Evolutionary conservation across 2,888 invertebrate species (phyloP).

Genomic region (Oasisia sp.): DNA sequence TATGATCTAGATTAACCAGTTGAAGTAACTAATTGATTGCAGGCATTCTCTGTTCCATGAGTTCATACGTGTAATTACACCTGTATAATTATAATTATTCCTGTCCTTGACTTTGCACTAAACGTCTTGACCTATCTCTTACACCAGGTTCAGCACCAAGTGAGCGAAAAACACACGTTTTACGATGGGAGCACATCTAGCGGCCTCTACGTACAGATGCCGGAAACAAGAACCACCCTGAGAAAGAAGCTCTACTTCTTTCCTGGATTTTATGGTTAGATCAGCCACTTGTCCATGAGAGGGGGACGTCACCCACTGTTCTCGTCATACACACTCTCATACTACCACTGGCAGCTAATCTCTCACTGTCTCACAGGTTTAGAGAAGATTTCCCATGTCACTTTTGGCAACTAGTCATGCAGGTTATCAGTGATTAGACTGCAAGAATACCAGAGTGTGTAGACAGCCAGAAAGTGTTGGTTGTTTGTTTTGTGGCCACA

Average conservation of each 20-base stretch:
- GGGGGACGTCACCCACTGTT: too few species aligned
- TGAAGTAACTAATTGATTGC: too few species aligned
- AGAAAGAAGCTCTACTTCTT: conserved; percentile 32
- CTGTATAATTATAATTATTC: not conserved
- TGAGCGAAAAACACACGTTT: not conserved
- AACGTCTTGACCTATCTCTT: not conserved
- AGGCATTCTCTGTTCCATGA: too few species aligned
- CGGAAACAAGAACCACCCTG: conserved; percentile 23
- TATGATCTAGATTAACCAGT: too few species aligned
- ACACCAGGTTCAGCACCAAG: not conserved
- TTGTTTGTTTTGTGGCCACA: not conserved
- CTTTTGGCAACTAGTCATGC: not conserved
- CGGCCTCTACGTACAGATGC: conserved; percentile 21
- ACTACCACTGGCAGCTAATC: not conserved
- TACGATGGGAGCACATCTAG: not conserved
- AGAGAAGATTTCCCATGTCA: not conserved
- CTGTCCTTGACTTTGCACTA: not conserved
- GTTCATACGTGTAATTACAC: too few species aligned
- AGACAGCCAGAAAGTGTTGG: not conserved
- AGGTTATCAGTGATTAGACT: not conserved
- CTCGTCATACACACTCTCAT: too few species aligned
- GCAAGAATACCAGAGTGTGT: not conserved
- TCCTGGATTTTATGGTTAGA: conserved; percentile 23
- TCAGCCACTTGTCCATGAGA: too few species aligned
- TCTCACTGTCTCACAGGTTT: not conserved